Base-by-base conservation (phyloP, 2,113 vertebrate genomes). In the Varanus komodoensis region DNA sequence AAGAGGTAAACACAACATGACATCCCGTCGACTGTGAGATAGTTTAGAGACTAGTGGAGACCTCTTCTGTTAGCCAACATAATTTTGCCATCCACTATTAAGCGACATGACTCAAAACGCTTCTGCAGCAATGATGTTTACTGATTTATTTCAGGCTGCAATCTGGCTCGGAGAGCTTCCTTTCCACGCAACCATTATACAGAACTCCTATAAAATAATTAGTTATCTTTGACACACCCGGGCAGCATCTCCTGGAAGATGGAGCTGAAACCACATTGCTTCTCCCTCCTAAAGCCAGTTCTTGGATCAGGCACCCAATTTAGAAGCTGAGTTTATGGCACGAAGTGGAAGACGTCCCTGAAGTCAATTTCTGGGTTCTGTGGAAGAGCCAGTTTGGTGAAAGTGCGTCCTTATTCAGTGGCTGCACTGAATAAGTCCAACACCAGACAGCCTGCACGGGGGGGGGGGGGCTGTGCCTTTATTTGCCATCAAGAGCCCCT, bases 1-100 rank as follows among this genome's bases (percentile, higher is more conserved):
- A 32, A 92, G 2, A 84, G 93, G 94, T 78, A 85, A 91, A 57
- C 91, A 93, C 73, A 92, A 92, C 87, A 89, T 92, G 81, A 74
- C 79, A 87, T 77, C 78, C 75, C 34, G 82, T 61, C 79, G 91
- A 90, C 11, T n/a, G 82, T 93, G 25, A 44, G 19, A 52, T 69
- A 91, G 91, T 82, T 68, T 77, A 82, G 88, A 86, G 80, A 81
- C 77, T 69, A 27, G 78, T 89, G 0, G 34, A 17, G 87, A 2
- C 84, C 87, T 82, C 19, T 87, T 87, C 87, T 86, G 27, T 52
- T 87, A 93, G 75, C 67, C 92, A 89, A 90, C 89, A 93, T 84
- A 48, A 79, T 94, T 83, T 83, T 78, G 79, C 44, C 74, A 85
- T 89, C 82, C n/a, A 12, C 89, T 86, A 71, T 90, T 85, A 90